Conservation (phyloP, 2,113 vertebrate species). For the Mustelus asterias region DNA sequence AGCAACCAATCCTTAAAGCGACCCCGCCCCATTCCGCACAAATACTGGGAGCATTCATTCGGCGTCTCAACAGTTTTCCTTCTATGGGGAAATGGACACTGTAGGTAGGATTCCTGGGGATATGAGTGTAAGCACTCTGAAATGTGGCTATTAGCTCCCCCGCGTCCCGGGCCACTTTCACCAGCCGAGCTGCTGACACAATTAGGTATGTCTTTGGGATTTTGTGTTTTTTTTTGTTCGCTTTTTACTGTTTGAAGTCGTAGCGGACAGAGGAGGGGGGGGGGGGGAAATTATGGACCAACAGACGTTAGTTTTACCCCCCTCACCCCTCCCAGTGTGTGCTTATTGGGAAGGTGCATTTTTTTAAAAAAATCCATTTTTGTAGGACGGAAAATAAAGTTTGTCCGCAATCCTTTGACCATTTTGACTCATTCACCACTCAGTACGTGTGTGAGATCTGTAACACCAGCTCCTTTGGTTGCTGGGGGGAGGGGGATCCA, state of each 20-base stretch:
- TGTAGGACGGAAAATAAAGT: not conserved
- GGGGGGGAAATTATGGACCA: not conserved
- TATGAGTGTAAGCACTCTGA: constrained; percentile 25
- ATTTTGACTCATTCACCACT: not conserved
- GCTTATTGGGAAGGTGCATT: no score
- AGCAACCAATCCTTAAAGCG: not conserved
- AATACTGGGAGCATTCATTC: constrained; percentile 36
- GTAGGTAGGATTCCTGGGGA: constrained; percentile 35
- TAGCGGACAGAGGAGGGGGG: not conserved
- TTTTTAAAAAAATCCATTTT: not conserved
- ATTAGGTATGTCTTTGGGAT: constrained; percentile 22
- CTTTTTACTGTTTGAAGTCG: not conserved
- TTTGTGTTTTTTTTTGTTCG: no score
- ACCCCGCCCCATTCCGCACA: constrained; percentile 17
- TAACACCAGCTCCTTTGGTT: not conserved
- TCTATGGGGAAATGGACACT: constrained; percentile 33
- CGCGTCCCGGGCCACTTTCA: not conserved
- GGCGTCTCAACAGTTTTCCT: not conserved
- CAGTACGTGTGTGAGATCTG: not conserved
- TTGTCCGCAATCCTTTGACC: not conserved
- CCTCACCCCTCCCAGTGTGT: not conserved
- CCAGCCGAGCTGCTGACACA: not conserved
- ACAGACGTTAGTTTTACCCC: no score
- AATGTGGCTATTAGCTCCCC: constrained; percentile 21
- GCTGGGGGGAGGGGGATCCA: not conserved